phyloP scores from a whole-genome alignment of 2,797 vertebrate species.

The Myripristis murdjan region DNA sequence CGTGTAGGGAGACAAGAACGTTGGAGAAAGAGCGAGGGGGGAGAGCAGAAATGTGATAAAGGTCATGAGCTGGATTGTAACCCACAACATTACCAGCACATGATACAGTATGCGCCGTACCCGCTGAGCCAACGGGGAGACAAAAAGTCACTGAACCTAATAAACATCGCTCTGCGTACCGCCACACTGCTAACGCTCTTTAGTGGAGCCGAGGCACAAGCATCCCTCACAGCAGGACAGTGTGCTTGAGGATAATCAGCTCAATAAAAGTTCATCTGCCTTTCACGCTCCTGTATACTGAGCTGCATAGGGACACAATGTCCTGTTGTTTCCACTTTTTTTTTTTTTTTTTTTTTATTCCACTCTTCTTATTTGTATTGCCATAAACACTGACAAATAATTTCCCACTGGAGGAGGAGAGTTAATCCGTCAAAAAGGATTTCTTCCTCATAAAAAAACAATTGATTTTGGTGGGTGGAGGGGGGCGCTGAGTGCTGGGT shows the following conservation, averaged over 20 bases:
- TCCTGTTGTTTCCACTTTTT: conserved; percentile 58
- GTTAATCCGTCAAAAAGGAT: conserved; percentile 36
- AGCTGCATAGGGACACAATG: conserved; percentile 52
- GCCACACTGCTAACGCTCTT: conserved; percentile 32
- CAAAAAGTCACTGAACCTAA: conserved; percentile 43
- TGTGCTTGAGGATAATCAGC: conserved; percentile 71
- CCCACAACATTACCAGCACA: not conserved
- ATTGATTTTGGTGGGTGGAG: conserved; percentile 27
- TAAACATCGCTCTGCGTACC: conserved; percentile 48
- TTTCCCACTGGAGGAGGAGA: conserved; percentile 70
- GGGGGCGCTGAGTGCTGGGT: conserved; percentile 37
- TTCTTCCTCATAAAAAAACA: conserved; percentile 22
- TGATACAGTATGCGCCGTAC: conserved; percentile 16
- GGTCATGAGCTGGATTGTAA: conserved; percentile 19
- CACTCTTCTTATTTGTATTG: conserved; percentile 49
- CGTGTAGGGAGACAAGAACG: not conserved
- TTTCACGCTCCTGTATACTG: conserved; percentile 55
- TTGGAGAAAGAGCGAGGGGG: not conserved
- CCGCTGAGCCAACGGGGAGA: conserved; percentile 33
- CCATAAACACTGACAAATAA: conserved; percentile 67
- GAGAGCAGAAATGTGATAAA: not conserved
- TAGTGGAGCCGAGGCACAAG: conserved; percentile 51
- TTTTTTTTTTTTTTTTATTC: conserved; percentile 62
- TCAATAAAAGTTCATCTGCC: conserved; percentile 77
- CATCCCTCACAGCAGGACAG: conserved; percentile 65